Base-by-base conservation (phyloP, 2,888 invertebrate genomes). In the Pegoplata infirma region DNA sequence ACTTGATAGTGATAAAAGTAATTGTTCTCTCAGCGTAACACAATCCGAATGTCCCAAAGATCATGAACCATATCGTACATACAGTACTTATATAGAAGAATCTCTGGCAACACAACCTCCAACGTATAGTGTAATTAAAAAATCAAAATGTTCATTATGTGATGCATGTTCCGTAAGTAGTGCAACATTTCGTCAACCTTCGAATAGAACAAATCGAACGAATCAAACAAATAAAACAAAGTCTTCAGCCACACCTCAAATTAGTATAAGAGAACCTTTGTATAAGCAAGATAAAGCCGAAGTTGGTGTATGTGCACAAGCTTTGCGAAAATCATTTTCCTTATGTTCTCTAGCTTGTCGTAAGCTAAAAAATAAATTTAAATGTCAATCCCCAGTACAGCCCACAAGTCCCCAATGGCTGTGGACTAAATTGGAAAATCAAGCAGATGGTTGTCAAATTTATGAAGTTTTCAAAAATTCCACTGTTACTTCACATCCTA, bases 401-500 rank as follows among this genome's bases (percentile, higher is more conserved):
- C 32, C 1, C 32, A n/a, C 16, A 28, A 5, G 5, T 5, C 36
- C 75, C 4, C 19, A 71, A 1, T 86, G 85, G 83, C 67, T 87
- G 2, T 87, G 85, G 85, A 85, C 88, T 0, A 84, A 84, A 8
- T 6, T 87, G 49, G 68, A 84, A 6, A 72, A 40, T 36, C 75
- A 82, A 8, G 61, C 71, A 0, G 67, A 86, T 55, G 87, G 86
- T 8, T 83, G 81, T 21, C 82, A 83, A n/a, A 53, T 86, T 1
- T 88, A 85, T 67, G 86, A 87, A 77, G 83, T 87, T 6, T 87
- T 83, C 79, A 83, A 82, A 51, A 82, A 85, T 16, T 82, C 83
- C 1, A 55, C 23, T 44, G 49, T 51, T 4, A 49, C 79, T 6
- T 23, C 75, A 2, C 78, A 80, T 73, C 82, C 82, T 1, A 74